Base-by-base conservation (phyloP, 2,113 vertebrate genomes). In the Microcebus jonahi region DNA sequence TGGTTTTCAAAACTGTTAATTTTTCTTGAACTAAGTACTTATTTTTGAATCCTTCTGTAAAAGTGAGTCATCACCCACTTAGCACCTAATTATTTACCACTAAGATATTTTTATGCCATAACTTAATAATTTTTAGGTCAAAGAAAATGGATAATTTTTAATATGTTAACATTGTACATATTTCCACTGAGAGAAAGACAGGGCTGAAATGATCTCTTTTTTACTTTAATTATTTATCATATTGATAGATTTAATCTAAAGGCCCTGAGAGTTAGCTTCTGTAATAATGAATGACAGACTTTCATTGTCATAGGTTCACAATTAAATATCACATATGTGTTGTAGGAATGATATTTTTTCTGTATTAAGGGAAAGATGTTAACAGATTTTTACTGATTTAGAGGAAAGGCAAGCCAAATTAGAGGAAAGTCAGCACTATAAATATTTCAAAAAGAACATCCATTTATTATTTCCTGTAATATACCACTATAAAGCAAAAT, bases 31-130 rank as follows among this genome's bases (percentile, higher is more conserved):
- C 42, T 8, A 39, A 67, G 3, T 63, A 59, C 45, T 94, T 96
- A 94, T 96, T 96, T 97, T 97, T 88, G 97, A 85, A 95, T 95
- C 36, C 23, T 88, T 83, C 57, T 34, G 83, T 55, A 93, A 94
- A 96, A 94, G 61, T 92, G 93, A 97, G 39, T 96, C 83, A 96
- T 94, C 89, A 97, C 75, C 83, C 81, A 91, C 34, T 96, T 93
- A 96, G 73, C 83, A 71, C 82, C 63, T 75, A 90, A 96, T 90
- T 98, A 65, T 97, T 97, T 97, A 83, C 89, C 83, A 90, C 76
- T 45, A 84, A 80, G 71, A 88, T 95, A 95, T 94, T 95, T 97
- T 93, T 93, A 91, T 83, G 39, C 65, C 55, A 65, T 89, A 88
- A 92, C 81, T 95, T 94, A 97, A 80, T 94, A 95, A 71, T 34